Evolutionary conservation across 2,113 vertebrate genomes (phyloP).

Genomic region (Manacus vitellinus): DNA sequence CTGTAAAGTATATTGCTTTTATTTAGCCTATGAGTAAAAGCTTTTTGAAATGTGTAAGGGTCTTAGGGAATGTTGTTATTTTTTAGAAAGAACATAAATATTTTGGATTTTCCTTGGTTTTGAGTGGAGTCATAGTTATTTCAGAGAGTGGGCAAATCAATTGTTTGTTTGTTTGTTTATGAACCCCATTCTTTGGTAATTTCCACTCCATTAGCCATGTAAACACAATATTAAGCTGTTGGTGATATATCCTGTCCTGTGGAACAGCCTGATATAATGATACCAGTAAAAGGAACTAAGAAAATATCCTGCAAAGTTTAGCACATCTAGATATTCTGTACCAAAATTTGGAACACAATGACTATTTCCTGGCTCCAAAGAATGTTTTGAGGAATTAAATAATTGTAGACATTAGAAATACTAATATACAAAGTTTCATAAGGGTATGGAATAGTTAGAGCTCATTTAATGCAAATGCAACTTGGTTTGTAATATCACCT

Average conservation of each 20-base stretch:
- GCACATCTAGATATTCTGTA: neutral
- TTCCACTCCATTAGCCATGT: neutral
- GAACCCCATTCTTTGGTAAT: neutral
- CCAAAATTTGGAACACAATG: neutral
- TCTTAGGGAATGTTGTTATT: fast-evolving
- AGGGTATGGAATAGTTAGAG: neutral
- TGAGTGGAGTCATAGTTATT: neutral
- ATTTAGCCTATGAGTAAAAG: neutral
- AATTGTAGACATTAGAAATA: neutral
- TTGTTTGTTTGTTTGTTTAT: neutral
- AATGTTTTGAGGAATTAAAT: neutral
- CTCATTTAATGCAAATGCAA: neutral
- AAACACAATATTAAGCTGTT: neutral
- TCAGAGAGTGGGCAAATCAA: neutral
- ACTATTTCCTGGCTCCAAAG: neutral
- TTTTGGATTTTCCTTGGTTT: neutral
- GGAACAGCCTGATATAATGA: neutral
- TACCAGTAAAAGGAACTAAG: neutral
- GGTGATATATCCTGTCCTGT: fast-evolving
- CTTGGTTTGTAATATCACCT: neutral
- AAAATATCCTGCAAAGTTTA: neutral
- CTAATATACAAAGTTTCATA: neutral
- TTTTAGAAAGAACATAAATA: neutral
- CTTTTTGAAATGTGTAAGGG: neutral
- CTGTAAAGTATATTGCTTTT: neutral